Evolutionary conservation across 2,113 vertebrate species (phyloP).

Genomic region (Montifringilla adamsi): DNA sequence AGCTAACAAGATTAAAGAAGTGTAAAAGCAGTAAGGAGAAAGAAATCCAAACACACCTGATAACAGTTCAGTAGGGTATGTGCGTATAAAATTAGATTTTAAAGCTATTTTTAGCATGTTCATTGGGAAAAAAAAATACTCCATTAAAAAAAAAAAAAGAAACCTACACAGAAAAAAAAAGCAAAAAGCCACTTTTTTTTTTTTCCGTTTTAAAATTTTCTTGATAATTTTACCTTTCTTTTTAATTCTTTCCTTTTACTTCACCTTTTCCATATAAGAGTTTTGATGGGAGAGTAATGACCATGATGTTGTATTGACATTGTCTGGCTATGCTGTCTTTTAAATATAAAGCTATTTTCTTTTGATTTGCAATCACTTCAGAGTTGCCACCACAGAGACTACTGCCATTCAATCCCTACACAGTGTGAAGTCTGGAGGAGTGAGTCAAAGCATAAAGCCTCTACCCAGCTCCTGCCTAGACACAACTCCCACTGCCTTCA

Average conservation of each 20-base stretch:
- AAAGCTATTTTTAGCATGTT: not conserved
- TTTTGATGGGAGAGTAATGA: not conserved
- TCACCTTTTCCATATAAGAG: not conserved
- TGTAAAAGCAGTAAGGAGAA: not conserved
- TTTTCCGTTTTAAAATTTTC: not conserved
- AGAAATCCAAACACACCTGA: not conserved
- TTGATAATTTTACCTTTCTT: not conserved
- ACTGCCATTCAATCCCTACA: not conserved
- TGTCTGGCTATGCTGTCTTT: not conserved
- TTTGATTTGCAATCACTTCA: not conserved
- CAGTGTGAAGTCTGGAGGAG: not conserved
- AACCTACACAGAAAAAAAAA: not conserved
- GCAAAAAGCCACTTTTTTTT: not conserved
- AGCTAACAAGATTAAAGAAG: not conserved
- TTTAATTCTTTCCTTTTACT: not conserved
- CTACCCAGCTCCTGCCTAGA: not conserved
- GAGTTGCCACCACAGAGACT: not conserved
- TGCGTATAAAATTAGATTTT: not conserved
- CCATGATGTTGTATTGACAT: not conserved
- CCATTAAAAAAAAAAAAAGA: not conserved
- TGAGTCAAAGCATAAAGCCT: conserved; percentile 40
- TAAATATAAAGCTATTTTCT: not conserved
- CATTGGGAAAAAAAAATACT: not conserved
- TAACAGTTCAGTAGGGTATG: not conserved
- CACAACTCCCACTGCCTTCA: conserved; percentile 20